Evolutionary conservation across 2,113 vertebrate genomes (phyloP).

Genomic region (Benitochromis conjunctus): DNA sequence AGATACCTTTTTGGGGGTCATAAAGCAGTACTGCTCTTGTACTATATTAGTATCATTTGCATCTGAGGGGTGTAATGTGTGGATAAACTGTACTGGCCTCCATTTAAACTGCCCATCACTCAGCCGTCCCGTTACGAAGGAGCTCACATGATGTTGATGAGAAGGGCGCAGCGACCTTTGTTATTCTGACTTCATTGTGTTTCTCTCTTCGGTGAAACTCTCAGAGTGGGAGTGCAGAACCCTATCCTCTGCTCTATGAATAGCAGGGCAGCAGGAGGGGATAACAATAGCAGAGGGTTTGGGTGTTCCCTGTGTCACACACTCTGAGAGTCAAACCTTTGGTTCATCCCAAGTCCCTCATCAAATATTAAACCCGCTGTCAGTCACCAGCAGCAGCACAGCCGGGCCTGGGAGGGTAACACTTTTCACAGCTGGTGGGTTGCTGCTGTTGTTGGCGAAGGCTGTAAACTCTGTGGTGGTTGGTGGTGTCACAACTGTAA

Average conservation of each 20-base stretch:
- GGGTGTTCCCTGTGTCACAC: slow-evolving; percentile 69
- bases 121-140: slow-evolving; percentile 1
- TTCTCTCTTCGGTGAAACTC: slow-evolving; percentile 47
- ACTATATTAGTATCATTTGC: background rate
- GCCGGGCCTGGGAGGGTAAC: slow-evolving; percentile 4
- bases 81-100: background rate
- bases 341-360: slow-evolving; percentile 61
- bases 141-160: slow-evolving; percentile 51
- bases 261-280: slow-evolving; percentile 42
- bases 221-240: slow-evolving; percentile 54
- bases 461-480: background rate
- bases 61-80: background rate
- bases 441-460: background rate
- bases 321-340: slow-evolving; percentile 54
- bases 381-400: slow-evolving; percentile 18
- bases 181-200: slow-evolving; percentile 62
- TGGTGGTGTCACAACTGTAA: slow-evolving; percentile 9
- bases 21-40: background rate
- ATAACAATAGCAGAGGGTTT: slow-evolving; percentile 62
- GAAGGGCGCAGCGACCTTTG: slow-evolving; percentile 54
- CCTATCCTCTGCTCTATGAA: slow-evolving; percentile 61
- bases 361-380: slow-evolving; percentile 68
- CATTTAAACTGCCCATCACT: slow-evolving; percentile 36
- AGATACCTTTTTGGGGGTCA: background rate
- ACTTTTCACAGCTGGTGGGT: slow-evolving; percentile 51